Percentiles rank a stretch among this genome's conserved stretches.
Evolutionary conservation across 2,113 vertebrate species (phyloP).

Genomic region (Equus przewalskii): DNA sequence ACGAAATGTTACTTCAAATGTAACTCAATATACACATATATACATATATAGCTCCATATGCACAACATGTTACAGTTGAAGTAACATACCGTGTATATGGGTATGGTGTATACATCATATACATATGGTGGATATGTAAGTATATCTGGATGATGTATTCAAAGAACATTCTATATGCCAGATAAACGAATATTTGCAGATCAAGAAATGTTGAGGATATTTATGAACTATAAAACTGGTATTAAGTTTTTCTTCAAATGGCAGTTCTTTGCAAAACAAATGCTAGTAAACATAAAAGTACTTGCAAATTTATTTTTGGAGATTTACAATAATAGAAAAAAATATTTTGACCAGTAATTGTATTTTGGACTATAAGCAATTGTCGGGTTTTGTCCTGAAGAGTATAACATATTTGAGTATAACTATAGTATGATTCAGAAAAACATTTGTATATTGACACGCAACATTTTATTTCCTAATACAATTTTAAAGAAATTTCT

Average conservation of each 20-base stretch:
- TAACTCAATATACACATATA: too few species aligned
- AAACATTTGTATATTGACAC: not conserved
- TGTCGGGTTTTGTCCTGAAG: not conserved
- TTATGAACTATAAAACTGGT: not conserved
- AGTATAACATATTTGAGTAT: not conserved
- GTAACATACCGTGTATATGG: not conserved
- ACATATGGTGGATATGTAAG: not conserved
- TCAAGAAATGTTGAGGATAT: not conserved
- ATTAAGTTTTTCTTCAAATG: conserved; percentile 16
- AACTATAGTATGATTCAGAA: not conserved
- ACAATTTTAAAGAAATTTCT: not conserved
- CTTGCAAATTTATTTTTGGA: not conserved
- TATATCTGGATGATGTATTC: not conserved
- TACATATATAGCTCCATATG: not conserved
- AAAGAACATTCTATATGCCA: not conserved
- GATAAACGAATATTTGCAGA: not conserved
- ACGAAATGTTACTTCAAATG: not conserved
- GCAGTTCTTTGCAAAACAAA: conserved; percentile 38
- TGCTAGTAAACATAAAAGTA: conserved; percentile 41
- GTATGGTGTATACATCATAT: not conserved
- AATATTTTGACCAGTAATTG: not conserved
- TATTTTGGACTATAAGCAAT: conserved; percentile 1
- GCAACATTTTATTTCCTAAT: not conserved
- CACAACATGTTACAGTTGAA: not conserved
- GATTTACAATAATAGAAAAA: conserved; percentile 1